These are phyloP conservation scores for Eciton burchellii DNA, from an alignment of 1,140 invertebrate species.

Conservation along the genomic window DNA sequence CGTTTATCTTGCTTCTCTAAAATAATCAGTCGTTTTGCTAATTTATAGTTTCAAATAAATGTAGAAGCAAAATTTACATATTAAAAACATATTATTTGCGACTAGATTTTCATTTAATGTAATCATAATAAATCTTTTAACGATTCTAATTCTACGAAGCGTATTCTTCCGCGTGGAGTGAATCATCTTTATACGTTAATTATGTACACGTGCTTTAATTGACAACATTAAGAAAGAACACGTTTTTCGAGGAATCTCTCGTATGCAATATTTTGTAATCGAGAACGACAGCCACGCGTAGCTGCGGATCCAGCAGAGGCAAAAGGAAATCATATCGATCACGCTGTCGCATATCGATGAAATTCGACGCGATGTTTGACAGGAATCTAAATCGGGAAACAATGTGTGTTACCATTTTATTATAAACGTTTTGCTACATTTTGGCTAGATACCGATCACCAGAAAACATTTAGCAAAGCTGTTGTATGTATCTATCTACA, in stretches of 20 bases:
- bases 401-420: slow-evolving; percentile 85
- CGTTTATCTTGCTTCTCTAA: background rate
- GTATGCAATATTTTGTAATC: background rate
- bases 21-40: slow-evolving; percentile 30
- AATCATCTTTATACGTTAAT: slow-evolving; percentile 36
- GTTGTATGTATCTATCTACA: slow-evolving; percentile 84
- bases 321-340: background rate
- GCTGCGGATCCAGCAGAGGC: background rate
- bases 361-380: slow-evolving; percentile 31
- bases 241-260: background rate
- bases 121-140: slow-evolving; percentile 2
- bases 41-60: slow-evolving; percentile 16
- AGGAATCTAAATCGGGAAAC: slow-evolving; percentile 80
- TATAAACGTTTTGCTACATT: slow-evolving; percentile 85
- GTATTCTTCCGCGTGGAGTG: slow-evolving; percentile 10
- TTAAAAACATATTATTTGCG: slow-evolving; percentile 32
- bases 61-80: slow-evolving; percentile 15
- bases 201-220: slow-evolving; percentile 29
- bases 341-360: background rate
- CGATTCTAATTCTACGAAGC: slow-evolving; percentile 27
- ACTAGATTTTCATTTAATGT: slow-evolving; percentile 31
- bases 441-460: slow-evolving; percentile 85
- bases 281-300: background rate
- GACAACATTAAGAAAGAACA: slow-evolving; percentile 2
- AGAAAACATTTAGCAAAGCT: slow-evolving; percentile 85